Conservation (phyloP, 2,113 vertebrate species). For the Megaleporinus macrocephalus region DNA sequence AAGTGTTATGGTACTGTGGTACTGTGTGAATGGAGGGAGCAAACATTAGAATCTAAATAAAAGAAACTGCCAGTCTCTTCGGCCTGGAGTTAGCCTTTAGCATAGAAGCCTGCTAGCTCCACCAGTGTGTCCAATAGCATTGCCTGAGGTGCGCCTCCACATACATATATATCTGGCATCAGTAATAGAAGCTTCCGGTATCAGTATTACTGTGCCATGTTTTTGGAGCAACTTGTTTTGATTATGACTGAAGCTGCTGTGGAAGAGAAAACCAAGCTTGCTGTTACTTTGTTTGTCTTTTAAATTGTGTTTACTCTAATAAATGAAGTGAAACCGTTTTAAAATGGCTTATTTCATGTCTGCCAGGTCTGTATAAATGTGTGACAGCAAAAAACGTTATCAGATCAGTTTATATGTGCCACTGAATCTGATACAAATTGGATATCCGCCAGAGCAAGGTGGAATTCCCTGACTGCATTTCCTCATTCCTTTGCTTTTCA, state of each 20-base stretch:
- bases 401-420: neutral
- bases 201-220: neutral
- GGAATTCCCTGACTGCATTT: too few relatives aligned
- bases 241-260: neutral
- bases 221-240: neutral
- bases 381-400: neutral
- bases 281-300: neutral
- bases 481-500: too few relatives aligned
- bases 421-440: neutral
- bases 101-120: too few relatives aligned
- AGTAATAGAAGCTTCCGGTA: too few relatives aligned
- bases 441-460: too few relatives aligned
- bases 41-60: too few relatives aligned
- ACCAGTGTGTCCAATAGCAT: too few relatives aligned
- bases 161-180: too few relatives aligned
- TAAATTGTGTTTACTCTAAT: slow-evolving; percentile 7
- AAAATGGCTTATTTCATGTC: slow-evolving; percentile 15
- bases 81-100: neutral
- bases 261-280: neutral
- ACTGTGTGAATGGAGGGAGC: too few relatives aligned
- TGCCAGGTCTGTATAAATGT: neutral
- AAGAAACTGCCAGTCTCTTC: too few relatives aligned
- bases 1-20: too few relatives aligned
- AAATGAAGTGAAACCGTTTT: slow-evolving; percentile 8
- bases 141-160: too few relatives aligned